Percentiles rank a stretch among this genome's conserved stretches.
phyloP scores from a whole-genome alignment of 2,113 vertebrate species.

The Aythya baeri region DNA sequence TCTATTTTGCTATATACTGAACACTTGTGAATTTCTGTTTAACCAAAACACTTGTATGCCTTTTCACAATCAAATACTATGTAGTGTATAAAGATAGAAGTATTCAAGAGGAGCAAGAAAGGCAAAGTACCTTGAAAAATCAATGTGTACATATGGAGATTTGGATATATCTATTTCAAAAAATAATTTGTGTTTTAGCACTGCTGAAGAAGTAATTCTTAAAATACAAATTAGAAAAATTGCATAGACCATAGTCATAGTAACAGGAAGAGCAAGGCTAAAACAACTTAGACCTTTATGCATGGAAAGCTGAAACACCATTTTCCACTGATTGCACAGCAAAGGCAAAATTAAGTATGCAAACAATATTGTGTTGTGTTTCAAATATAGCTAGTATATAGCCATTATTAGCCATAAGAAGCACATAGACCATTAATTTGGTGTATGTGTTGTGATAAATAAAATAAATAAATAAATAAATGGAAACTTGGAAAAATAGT shows the following conservation, averaged over 20 bases:
- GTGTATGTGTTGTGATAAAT: neutral
- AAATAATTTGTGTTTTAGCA: neutral
- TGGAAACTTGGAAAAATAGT: too few species aligned
- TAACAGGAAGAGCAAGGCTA: neutral
- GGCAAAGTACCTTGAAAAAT: neutral
- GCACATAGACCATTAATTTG: neutral
- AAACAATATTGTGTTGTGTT: neutral
- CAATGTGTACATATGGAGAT: neutral
- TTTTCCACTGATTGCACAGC: neutral
- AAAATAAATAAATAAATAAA: neutral
- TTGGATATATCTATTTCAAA: neutral
- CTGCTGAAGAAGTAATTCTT: neutral
- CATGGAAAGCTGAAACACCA: neutral
- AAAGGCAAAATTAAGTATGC: neutral
- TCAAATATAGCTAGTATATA: neutral
- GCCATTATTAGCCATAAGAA: neutral
- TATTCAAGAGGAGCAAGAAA: neutral
- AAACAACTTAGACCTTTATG: neutral
- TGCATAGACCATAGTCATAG: neutral
- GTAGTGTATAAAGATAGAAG: neutral
- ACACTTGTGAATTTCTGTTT: neutral
- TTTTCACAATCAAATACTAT: neutral
- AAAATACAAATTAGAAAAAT: neutral
- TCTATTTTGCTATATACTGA: neutral
- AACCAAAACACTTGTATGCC: neutral